Percentiles rank a stretch among this genome's conserved stretches.
These are phyloP conservation scores for Amazona guildingii DNA, from an alignment of 2,113 vertebrate genomes.

Conservation along the genomic window DNA sequence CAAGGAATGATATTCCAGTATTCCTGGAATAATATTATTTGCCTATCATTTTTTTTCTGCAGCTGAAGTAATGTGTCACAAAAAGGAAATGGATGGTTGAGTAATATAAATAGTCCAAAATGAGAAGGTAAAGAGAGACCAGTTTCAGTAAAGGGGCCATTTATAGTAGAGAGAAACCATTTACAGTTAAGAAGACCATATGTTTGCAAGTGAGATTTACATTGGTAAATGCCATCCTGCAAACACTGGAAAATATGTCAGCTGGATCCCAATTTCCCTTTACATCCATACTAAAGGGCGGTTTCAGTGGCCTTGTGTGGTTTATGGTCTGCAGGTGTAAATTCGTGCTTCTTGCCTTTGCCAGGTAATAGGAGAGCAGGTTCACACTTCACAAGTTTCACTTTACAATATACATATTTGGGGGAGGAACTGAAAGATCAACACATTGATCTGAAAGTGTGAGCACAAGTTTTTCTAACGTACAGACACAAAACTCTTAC, in stretches of 20 bases:
- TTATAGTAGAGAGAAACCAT: slow-evolving; percentile 25
- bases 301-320: background rate
- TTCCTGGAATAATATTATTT: slow-evolving; percentile 10
- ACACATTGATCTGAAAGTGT: background rate
- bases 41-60: background rate
- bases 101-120: background rate
- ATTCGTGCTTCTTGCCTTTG: background rate
- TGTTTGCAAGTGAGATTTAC: slow-evolving; percentile 19
- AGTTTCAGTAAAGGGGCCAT: slow-evolving; percentile 4
- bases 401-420: background rate
- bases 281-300: background rate
- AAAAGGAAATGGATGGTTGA: background rate
- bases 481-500: background rate
- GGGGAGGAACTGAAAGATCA: background rate
- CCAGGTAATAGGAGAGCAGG: background rate
- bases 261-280: background rate
- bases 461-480: background rate
- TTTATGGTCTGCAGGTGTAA: background rate
- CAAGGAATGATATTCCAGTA: background rate
- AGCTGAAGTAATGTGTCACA: background rate
- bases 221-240: background rate
- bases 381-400: background rate
- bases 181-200: background rate
- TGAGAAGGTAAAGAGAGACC: background rate
- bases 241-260: slow-evolving; percentile 4